Evolutionary conservation across 2,888 invertebrate species (phyloP).

Genomic region (Ischnus inquisitorius): DNA sequence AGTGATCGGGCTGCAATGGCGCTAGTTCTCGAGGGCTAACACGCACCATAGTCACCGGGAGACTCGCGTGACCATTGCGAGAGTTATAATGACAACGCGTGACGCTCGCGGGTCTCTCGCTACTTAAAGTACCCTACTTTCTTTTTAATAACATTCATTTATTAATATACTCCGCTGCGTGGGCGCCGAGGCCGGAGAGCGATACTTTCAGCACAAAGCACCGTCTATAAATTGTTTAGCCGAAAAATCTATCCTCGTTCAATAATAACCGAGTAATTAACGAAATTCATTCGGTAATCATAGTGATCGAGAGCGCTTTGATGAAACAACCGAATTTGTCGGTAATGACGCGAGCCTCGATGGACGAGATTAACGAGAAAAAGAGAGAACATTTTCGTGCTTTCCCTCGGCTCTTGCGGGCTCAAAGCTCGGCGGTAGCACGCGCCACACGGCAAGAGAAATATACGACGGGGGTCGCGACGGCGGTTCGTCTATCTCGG

Average conservation of each 20-base stretch:
- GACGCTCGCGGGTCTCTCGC: slow-evolving; percentile 2
- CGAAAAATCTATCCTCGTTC: no score
- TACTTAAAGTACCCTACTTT: background rate
- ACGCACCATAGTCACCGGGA: slow-evolving; percentile 4
- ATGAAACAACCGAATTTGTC: background rate
- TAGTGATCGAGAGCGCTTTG: no score
- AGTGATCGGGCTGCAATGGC: background rate
- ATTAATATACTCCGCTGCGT: background rate
- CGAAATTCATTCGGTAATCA: background rate
- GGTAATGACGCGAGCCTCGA: background rate
- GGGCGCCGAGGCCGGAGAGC: background rate
- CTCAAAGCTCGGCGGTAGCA: slow-evolving; percentile 40
- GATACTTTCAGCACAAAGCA: background rate
- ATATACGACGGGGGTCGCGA: background rate
- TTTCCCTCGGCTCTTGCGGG: background rate
- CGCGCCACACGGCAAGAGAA: slow-evolving; percentile 40
- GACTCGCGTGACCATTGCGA: slow-evolving; percentile 11
- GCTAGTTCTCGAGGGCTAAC: background rate
- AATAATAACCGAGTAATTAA: background rate
- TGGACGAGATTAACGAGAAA: background rate
- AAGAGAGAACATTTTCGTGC: background rate
- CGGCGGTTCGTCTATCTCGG: background rate
- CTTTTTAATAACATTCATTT: background rate
- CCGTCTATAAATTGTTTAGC: background rate
- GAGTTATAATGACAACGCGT: slow-evolving; percentile 3